A percentile compares a stretch with the other conserved stretches of the same genome.
Evolutionary conservation across 2,113 vertebrate species (phyloP).

Genomic region (Zosterops borbonicus): DNA sequence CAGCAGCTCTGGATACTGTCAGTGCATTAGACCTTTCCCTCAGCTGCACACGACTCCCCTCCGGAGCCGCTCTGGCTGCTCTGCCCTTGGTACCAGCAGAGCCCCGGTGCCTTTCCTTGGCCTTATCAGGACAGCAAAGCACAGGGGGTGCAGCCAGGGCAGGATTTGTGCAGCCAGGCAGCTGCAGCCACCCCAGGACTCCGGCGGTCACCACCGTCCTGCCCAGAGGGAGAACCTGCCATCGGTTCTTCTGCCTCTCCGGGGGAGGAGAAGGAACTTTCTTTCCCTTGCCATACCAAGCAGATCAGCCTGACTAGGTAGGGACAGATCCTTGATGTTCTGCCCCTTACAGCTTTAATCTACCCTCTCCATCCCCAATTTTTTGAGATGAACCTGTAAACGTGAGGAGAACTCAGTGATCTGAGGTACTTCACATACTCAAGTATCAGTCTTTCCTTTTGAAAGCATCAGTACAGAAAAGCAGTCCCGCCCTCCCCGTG

Average conservation of each 20-base stretch:
- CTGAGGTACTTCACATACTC: slow-evolving; percentile 85
- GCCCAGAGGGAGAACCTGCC: not conserved
- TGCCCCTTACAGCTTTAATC: slow-evolving; percentile 21
- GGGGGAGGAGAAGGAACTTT: not conserved
- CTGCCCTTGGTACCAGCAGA: not conserved
- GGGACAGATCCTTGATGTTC: slow-evolving; percentile 15
- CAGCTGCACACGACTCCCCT: not conserved
- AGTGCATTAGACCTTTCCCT: slow-evolving; percentile 36
- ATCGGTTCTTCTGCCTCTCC: not conserved
- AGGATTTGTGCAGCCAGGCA: not conserved
- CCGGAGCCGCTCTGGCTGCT: not conserved
- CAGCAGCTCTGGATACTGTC: slow-evolving; percentile 45
- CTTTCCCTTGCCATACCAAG: not conserved
- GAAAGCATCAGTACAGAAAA: slow-evolving; percentile 74
- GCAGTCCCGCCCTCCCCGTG: not conserved
- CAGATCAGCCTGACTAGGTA: not conserved
- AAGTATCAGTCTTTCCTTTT: slow-evolving; percentile 77
- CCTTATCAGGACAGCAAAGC: not conserved
- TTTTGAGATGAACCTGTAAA: slow-evolving; percentile 84
- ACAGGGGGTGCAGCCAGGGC: not conserved
- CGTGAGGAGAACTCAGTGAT: slow-evolving; percentile 78
- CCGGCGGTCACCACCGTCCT: not conserved
- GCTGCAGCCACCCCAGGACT: not conserved
- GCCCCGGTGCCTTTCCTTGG: not conserved
- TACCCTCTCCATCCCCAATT: slow-evolving; percentile 51